These are phyloP conservation scores for Rattus rattus DNA, from an alignment of 2,113 vertebrate genomes.

Conservation along the genomic window DNA sequence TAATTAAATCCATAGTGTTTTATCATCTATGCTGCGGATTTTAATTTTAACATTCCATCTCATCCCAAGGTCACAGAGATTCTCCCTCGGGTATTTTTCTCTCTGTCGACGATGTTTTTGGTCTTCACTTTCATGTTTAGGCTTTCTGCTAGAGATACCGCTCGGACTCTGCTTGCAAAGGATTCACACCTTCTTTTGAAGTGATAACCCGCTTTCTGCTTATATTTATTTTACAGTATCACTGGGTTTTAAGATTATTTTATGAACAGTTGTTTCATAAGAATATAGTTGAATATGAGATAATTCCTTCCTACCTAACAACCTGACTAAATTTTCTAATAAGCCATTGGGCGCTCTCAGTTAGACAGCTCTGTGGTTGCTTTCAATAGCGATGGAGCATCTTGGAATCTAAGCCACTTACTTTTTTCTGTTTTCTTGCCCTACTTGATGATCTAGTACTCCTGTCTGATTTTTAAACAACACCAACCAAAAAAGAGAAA, in stretches of 20 bases:
- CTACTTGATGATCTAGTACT: slow-evolving; percentile 2
- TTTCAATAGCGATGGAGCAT: background rate
- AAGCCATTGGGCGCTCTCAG: background rate
- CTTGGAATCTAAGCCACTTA: background rate
- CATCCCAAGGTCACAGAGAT: background rate
- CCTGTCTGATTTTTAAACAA: slow-evolving; percentile 32
- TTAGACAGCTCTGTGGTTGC: background rate
- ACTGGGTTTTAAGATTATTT: background rate
- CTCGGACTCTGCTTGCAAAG: background rate
- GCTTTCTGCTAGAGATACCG: background rate
- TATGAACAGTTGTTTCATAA: background rate
- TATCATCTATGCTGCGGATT: slow-evolving; percentile 1
- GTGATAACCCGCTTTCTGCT: background rate
- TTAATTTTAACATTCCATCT: background rate
- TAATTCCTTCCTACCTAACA: background rate
- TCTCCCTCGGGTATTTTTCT: background rate
- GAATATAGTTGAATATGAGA: background rate
- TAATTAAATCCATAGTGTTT: background rate
- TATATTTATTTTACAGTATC: background rate
- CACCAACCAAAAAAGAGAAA: background rate
- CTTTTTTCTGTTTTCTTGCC: background rate
- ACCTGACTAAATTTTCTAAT: background rate
- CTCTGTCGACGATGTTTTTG: background rate
- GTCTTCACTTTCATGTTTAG: background rate
- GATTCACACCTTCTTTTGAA: background rate